Evolutionary conservation across 2,113 vertebrate genomes (phyloP).

Genomic region (Nycticorax nycticorax): DNA sequence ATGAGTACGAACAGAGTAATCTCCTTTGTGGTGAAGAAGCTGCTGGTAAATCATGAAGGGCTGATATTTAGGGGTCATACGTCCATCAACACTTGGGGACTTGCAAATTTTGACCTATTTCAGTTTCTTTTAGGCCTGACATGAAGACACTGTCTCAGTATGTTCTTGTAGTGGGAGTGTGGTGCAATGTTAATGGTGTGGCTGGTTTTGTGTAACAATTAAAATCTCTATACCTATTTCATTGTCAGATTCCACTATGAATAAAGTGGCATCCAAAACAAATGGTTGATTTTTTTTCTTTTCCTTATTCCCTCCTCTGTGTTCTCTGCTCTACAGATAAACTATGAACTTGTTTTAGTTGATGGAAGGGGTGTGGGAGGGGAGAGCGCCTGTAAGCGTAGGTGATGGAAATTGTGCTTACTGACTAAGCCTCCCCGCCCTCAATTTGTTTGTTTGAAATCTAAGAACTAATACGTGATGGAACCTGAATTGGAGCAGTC

Average conservation of each 20-base stretch:
- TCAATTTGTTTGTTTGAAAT: neutral
- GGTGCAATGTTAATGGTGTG: neutral
- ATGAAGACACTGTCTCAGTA: neutral
- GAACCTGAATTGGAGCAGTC: neutral
- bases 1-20: neutral
- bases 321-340: neutral
- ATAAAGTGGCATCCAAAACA: neutral
- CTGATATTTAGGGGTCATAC: neutral
- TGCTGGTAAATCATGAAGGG: neutral
- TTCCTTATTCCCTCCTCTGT: neutral
- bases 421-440: neutral
- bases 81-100: neutral
- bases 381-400: neutral
- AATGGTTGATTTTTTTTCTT: neutral
- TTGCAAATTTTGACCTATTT: neutral
- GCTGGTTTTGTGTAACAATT: neutral
- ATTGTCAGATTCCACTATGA: neutral
- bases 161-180: neutral
- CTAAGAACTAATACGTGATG: neutral
- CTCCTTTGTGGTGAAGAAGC: neutral
- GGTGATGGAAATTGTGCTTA: neutral
- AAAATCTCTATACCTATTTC: neutral
- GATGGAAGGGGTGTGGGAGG: neutral
- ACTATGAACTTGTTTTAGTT: neutral
- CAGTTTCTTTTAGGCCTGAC: neutral